Evolutionary conservation across 64 coral and sea anemone genomes (phyloP).

Genomic region (Porites australiensis): DNA sequence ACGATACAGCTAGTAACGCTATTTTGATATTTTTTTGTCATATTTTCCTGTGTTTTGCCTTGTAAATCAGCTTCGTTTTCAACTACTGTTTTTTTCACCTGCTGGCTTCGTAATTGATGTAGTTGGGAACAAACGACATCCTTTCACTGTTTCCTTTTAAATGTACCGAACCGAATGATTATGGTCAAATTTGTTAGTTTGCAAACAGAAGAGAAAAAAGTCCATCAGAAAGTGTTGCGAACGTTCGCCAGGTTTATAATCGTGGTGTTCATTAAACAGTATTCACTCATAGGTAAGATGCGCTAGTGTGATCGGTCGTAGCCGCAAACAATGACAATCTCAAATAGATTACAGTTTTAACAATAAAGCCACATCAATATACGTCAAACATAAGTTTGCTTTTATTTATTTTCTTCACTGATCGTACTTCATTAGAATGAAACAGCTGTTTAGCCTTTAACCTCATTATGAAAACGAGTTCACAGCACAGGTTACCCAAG

Average conservation of each 20-base stretch:
- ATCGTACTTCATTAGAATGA: conserved; percentile 14
- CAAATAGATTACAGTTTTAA: conserved; percentile 43
- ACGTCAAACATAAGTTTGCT: conserved; percentile 35
- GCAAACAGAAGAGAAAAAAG: neutral
- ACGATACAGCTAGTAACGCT: neutral
- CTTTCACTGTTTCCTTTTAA: neutral
- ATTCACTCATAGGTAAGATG: neutral
- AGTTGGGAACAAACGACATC: conserved; percentile 3
- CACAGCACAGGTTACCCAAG: neutral
- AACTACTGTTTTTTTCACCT: neutral
- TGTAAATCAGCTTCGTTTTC: neutral
- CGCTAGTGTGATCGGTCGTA: neutral
- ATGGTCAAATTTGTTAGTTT: neutral
- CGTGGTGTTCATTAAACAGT: conserved; percentile 29
- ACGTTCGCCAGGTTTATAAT: neutral
- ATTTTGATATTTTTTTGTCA: neutral
- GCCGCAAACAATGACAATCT: conserved; percentile 40
- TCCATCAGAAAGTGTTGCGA: neutral
- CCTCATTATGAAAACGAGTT: conserved; percentile 8
- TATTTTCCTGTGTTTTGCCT: neutral
- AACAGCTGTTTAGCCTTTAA: conserved; percentile 8
- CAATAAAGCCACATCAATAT: conserved; percentile 56
- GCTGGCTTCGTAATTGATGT: conserved; percentile 17
- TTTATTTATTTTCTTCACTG: conserved; percentile 37
- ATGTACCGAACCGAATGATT: neutral